Evolutionary conservation across 2,113 vertebrate genomes (phyloP).

Genomic region (Pseudois nayaur): DNA sequence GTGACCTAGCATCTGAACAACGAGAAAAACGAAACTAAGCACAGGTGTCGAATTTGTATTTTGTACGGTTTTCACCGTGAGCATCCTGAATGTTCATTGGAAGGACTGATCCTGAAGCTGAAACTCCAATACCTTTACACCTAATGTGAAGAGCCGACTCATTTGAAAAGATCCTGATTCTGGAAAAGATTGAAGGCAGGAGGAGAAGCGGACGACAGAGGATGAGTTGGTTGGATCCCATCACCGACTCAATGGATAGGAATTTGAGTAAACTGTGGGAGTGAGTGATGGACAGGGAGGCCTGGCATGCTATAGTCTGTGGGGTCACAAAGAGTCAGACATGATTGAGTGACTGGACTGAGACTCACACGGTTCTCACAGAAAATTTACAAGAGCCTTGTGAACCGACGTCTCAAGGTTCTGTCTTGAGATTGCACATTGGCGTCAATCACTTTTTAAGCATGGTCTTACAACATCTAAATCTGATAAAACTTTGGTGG

Average conservation of each 20-base stretch:
- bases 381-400: not conserved
- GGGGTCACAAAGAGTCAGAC: not conserved
- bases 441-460: not conserved
- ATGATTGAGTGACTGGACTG: not conserved
- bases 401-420: not conserved
- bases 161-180: not conserved
- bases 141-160: rapidly evolving
- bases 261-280: not conserved
- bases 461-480: too few relatives aligned
- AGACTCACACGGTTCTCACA: rapidly evolving
- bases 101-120: too few relatives aligned
- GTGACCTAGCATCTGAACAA: too few relatives aligned
- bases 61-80: too few relatives aligned
- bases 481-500: too few relatives aligned
- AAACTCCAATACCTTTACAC: not conserved
- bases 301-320: rapidly evolving
- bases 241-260: rapidly evolving
- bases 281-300: not conserved
- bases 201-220: rapidly evolving
- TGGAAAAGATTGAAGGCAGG: not conserved
- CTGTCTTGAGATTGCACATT: not conserved
- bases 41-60: too few relatives aligned
- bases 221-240: not conserved
- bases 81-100: too few relatives aligned
- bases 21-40: rapidly evolving